These are phyloP conservation scores for Micrasema longulum DNA, from an alignment of 1,140 invertebrate genomes.

Conservation along the genomic window DNA sequence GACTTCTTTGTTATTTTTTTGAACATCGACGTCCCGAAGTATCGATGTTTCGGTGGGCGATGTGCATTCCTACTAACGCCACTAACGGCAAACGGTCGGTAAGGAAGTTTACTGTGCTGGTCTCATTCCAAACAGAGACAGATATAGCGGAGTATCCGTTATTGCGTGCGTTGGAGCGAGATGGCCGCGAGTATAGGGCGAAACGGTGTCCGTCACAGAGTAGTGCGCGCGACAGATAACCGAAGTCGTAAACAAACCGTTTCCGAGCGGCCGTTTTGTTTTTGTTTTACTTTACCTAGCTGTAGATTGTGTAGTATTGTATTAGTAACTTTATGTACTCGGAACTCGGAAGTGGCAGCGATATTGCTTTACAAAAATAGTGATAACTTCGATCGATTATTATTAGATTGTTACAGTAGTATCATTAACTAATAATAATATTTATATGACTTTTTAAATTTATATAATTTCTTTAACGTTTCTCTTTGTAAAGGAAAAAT, in stretches of 20 bases:
- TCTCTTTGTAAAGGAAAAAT: no score
- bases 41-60: no score
- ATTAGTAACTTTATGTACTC: no score
- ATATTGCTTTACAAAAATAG: no score
- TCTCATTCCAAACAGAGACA: background rate
- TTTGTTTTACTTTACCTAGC: background rate
- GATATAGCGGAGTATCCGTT: background rate
- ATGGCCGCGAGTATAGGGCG: background rate
- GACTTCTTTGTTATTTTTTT: no score
- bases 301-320: background rate
- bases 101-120: background rate
- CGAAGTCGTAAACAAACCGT: conserved; percentile 24
- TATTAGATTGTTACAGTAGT: no score
- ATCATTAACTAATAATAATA: no score
- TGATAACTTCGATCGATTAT: no score
- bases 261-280: conserved; percentile 8
- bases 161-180: background rate
- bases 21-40: no score
- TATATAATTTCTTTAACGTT: no score
- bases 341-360: background rate
- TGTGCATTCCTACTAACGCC: no score
- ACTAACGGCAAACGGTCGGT: conserved; percentile 28
- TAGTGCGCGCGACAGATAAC: conserved; percentile 2
- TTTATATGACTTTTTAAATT: no score
- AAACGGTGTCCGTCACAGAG: conserved; percentile 15